Evolutionary conservation across 2,797 vertebrate species (phyloP), one percentile per base, ranked within the genome.

Genomic region (Microchirus variegatus): DNA sequence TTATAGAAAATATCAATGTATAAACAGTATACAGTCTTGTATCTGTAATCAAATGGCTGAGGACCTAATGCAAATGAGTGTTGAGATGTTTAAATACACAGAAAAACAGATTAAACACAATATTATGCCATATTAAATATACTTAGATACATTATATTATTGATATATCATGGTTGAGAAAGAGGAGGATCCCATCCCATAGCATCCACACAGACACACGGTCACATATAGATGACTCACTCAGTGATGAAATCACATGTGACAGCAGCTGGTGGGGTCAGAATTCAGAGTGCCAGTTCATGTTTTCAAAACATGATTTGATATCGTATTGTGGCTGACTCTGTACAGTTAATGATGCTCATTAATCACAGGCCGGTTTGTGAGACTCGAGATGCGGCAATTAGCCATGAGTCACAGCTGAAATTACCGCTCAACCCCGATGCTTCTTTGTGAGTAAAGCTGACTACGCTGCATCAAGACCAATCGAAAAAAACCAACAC

Each of bases 321-420:
- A 59, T 16, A 44, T 67, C 62, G 14, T 59, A 54, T 4, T 55
- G 37, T 52, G 42, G 48, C 44, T 15, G 62, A 67, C 66, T 53
- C 10, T 11, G 45, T 18, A 40, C 57, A 52, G 59, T 74, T 74
- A 80, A 78, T 66, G 73, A 55, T 42, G 66, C 67, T 82, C 73
- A 80, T 88, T 74, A 77, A 80, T 80, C 65, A 63, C 10, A n/a
- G 17, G 18, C 62, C 38, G 46, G 73, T 56, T 78, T 19, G 26
- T 52, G 64, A 52, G 51, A 59, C 60, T 67, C 0, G 11, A 83
- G 60, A 65, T 70, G 14, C 59, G 50, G 60, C 48, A 75, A 78
- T 82, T 79, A 80, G 48, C 41, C 52, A 76, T 89, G 84, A 88
- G 67, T 85, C 87, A 89, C 53, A 4, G 1, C 41, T 44, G 63